Conservation (phyloP, 2,888 invertebrate species). For the Plemyria rubiginata region DNA sequence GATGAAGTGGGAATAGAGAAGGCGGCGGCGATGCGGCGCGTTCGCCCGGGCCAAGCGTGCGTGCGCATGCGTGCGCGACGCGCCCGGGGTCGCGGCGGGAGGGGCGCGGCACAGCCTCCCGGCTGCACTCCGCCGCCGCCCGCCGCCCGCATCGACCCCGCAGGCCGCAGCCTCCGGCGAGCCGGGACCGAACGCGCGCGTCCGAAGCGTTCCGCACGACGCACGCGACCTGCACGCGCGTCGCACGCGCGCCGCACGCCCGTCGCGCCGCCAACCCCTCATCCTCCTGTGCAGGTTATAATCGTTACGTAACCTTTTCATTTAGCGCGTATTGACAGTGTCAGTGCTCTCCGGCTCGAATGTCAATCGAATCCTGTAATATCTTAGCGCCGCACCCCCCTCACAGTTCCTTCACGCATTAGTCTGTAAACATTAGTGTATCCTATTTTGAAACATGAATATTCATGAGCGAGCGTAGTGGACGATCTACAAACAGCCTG, state of each 20-base stretch:
- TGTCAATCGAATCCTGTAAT: slow-evolving; percentile 26
- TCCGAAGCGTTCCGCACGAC: slow-evolving; percentile 50
- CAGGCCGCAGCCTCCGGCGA: slow-evolving; percentile 69
- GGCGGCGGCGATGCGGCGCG: slow-evolving; percentile 51
- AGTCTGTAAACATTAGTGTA: slow-evolving; percentile 3
- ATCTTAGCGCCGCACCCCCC: neutral
- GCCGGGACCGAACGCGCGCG: slow-evolving; percentile 67
- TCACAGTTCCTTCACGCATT: slow-evolving; percentile 22
- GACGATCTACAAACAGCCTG: slow-evolving; percentile 57
- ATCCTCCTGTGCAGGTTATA: slow-evolving; percentile 67
- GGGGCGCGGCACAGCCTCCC: slow-evolving; percentile 77
- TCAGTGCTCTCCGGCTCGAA: slow-evolving; percentile 46
- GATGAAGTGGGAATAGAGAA: slow-evolving; percentile 65
- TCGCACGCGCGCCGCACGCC: slow-evolving; percentile 55
- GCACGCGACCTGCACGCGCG: slow-evolving; percentile 52
- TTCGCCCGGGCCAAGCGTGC: slow-evolving; percentile 46
- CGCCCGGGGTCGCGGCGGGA: slow-evolving; percentile 47
- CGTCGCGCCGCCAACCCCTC: slow-evolving; percentile 52
- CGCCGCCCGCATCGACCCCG: slow-evolving; percentile 83
- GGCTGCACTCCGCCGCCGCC: slow-evolving; percentile 82
- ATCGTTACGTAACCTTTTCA: slow-evolving; percentile 73
- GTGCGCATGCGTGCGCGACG: slow-evolving; percentile 45
- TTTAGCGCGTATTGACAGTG: slow-evolving; percentile 69
- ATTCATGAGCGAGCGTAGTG: slow-evolving; percentile 40
- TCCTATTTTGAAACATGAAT: slow-evolving; percentile 12